Evolutionary conservation across 2,888 invertebrate genomes (phyloP).

Genomic region (Heliconius ismenius): DNA sequence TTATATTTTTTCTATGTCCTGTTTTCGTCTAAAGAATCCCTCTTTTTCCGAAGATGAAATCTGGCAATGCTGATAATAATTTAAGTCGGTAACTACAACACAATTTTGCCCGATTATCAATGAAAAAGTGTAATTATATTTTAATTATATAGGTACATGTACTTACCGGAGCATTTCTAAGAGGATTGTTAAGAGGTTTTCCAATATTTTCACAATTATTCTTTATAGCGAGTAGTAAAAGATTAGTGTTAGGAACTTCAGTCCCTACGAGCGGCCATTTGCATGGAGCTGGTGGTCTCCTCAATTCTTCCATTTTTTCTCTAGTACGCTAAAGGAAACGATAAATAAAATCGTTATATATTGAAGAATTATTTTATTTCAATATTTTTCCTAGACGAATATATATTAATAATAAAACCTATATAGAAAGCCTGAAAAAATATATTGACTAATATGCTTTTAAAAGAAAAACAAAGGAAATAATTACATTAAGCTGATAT

Average conservation of each 20-base stretch:
- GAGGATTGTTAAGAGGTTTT: slow-evolving; percentile 50
- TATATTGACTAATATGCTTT: too few species aligned
- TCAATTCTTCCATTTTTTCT: slow-evolving; percentile 57
- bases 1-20: too few species aligned
- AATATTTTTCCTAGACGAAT: too few species aligned
- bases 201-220: slow-evolving; percentile 54
- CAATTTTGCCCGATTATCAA: too few species aligned
- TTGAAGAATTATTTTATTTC: background rate
- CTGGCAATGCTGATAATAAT: too few species aligned
- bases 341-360: background rate
- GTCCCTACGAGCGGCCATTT: slow-evolving; percentile 70
- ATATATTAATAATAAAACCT: too few species aligned
- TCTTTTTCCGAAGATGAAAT: too few species aligned
- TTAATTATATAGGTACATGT: background rate
- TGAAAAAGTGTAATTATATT: too few species aligned
- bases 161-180: slow-evolving; percentile 61
- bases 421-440: too few species aligned
- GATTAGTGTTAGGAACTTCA: slow-evolving; percentile 65
- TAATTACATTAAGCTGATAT: slow-evolving; percentile 61
- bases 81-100: too few species aligned
- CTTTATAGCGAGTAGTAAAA: slow-evolving; percentile 69
- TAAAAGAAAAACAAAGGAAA: background rate
- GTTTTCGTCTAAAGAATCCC: too few species aligned
- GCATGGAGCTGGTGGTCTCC: slow-evolving; percentile 57
- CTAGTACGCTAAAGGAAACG: slow-evolving; percentile 51